Evolutionary conservation across 2,113 vertebrate species (phyloP).

Genomic region (Turdus rufiventris): DNA sequence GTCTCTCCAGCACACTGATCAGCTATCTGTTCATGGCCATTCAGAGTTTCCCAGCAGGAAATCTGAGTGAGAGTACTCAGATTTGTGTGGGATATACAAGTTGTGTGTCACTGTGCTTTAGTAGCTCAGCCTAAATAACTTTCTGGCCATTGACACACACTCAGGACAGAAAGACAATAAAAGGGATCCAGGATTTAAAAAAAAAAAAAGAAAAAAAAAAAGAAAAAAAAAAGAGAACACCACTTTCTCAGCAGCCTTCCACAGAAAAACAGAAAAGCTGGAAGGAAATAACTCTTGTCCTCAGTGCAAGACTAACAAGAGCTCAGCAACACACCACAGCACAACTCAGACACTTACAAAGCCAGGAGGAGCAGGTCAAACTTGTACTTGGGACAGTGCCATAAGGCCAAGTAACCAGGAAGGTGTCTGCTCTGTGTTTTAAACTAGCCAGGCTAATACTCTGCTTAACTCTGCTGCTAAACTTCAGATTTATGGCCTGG

Average conservation of each 20-base stretch:
- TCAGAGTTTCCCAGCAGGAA: background rate
- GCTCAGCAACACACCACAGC: background rate
- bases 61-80: background rate
- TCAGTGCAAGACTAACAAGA: background rate
- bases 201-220: background rate
- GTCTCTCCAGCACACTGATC: background rate
- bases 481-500: background rate
- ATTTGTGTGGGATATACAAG: background rate
- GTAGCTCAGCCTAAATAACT: background rate
- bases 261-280: background rate
- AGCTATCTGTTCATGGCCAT: background rate
- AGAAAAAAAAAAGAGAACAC: background rate
- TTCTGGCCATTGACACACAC: slow-evolving; percentile 8
- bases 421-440: background rate
- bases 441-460: background rate
- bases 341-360: background rate
- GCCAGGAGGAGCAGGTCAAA: background rate
- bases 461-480: background rate
- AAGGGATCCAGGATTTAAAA: background rate
- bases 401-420: background rate
- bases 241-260: background rate
- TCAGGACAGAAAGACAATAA: slow-evolving; percentile 12
- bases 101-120: background rate
- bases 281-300: background rate
- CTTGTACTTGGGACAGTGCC: background rate